Base-by-base conservation (phyloP, 92 coral and sea anemone genomes). In the Palythoa grandiflora region DNA sequence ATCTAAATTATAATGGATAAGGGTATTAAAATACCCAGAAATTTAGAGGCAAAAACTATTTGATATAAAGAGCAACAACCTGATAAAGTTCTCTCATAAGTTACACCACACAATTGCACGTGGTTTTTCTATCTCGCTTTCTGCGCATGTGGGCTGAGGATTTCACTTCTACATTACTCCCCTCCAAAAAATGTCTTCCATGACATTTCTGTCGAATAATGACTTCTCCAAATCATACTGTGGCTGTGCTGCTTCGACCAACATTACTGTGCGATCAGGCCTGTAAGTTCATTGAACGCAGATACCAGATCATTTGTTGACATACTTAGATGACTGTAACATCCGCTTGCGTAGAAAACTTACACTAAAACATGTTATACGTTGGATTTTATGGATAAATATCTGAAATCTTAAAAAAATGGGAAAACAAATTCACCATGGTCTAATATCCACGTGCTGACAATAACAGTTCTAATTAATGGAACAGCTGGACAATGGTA, bases 291-390 rank as follows among this genome's bases (percentile, higher is more conserved):
- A 37, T 77, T 53, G 63, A 77, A 68, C 68, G 53, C 63, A n/a
- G 83, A 53, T 77, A 36, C 83, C 53, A 77, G 83, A 17, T 54
- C 80, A 9, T 10, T 14, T 19, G 50, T 17, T 77, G 83, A 54
- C 83, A 77, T 53, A 53, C 66, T 28, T 77, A 54, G 83, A 77
- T 77, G 83, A 77, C 83, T 77, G 68, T 53, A 77, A 36, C 83
- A 77, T 55, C 68, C 83, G 19, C 21, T 77, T 77, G 20, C 53
- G 83, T 53, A 77, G 28, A 77, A 52, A 77, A 77, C 83, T 54
- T 54, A 77, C 70, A 21, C 52, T 73, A 57, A 77, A 12, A 77
- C 50, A 28, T 54, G 83, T 36, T 54, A 28, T 1, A 57, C 13
- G 51, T 9, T 48, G 53, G 54, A 54, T 35, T 77, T 39, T 47